Evolutionary conservation across 2,888 invertebrate genomes (phyloP), one percentile per base, ranked within the genome.

Genomic region (Lepidocyrtinus sp.): DNA sequence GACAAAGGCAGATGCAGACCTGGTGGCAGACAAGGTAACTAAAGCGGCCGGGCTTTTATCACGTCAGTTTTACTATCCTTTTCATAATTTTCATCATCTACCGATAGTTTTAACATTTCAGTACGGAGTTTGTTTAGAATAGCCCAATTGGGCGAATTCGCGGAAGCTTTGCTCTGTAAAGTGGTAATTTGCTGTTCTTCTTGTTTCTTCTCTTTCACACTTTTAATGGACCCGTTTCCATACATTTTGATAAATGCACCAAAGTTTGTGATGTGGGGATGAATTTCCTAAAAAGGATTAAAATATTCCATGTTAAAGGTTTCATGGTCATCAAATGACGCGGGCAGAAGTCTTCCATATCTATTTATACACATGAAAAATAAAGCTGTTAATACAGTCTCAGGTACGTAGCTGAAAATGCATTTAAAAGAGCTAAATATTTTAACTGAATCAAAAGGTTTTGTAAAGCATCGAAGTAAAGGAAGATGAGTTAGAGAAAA

Each of bases 231-330:
- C 50, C 94, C 93, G 87, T 95, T 96, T 71, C 97, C 98, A 89
- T 99, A 99, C 36, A 99, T 91, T 0, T 98, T 92, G 9, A 99
- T 90, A 62, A 99, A 91, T 0, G 98, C 96, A 72, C 98, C 98
- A 97, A 98, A 98, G 1, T 94, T 96, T 25, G 92, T 93, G 71
- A 99, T 95, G 88, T 98, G 96, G 0, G 99, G 98, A 90, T 99
- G 99, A 26, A 99, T 90, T 70, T 93, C 92, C 93, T 96, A 89
- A 1, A 88, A 88, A 73, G n/a, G n/a, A n/a, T n/a, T n/a, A n/a
- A n/a, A n/a, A n/a, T n/a, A n/a, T n/a, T n/a, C n/a, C n/a, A n/a
- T n/a, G n/a, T n/a, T n/a, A n/a, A n/a, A n/a, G n/a, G n/a, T n/a
- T n/a, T n/a, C n/a, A n/a, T n/a, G n/a, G n/a, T n/a, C n/a, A n/a